Evolutionary conservation across 2,888 invertebrate species (phyloP), one percentile per base, ranked within the genome.

Genomic region (Cerceris ruficornis): DNA sequence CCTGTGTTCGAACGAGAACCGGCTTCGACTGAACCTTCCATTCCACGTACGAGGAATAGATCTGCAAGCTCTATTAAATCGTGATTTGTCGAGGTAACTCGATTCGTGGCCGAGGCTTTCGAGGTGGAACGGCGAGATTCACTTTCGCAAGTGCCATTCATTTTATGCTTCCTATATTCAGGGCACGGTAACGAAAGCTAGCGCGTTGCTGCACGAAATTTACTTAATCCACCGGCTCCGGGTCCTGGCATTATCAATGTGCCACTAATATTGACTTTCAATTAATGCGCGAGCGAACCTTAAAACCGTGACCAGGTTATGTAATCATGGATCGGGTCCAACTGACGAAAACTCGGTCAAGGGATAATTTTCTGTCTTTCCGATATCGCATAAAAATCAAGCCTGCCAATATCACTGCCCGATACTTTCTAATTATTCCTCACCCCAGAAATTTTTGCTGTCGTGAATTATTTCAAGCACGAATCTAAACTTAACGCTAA

Each of bases 41-140:
- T 84, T 82, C 73, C 86, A 85, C 84, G 85, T 84, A 83, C 80
- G 68, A 72, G 72, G 61, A 84, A 84, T 82, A 81, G 82, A 86
- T 86, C 81, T 85, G 83, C 82, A 80, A 85, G 85, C 80, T 78
- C 81, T 76, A 83, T 85, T 85, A 82, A 86, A 84, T 86, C 84
- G 82, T 82, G 82, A 85, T 85, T 85, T 80, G 81, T 72, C 79
- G 75, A 60, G 71, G 59, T 77, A 85, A 85, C 75, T 83, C 80
- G 82, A 81, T 85, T 77, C 66, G 68, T 72, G 76, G 61, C 57
- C 62, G 68, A 70, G 62, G 76, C 69, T 72, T 73, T 62, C 41
- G 61, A 28, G 64, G 61, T 49, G 57, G 67, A 62, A 60, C 75
- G 73, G 65, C 52, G 73, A 55, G 76, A 81, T 69, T 75, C 77